Evolutionary conservation across 2,113 vertebrate genomes (phyloP), one percentile per base, ranked within the genome.

Genomic region (Spilogale gracilis): DNA sequence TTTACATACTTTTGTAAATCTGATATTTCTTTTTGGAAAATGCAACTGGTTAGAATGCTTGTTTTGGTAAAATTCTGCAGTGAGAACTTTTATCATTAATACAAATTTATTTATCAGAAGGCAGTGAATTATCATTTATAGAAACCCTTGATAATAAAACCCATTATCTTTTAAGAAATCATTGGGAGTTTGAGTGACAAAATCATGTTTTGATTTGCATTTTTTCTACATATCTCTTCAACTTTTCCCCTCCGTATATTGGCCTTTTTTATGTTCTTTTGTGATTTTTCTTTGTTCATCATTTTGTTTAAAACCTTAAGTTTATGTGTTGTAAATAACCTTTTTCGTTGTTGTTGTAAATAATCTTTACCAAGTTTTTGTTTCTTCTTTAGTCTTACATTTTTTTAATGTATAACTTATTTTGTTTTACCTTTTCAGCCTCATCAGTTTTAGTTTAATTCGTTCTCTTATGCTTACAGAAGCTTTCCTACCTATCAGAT

Each of bases 371-470:
- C 7, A 65, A 50, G 69, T 69, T 91, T 8, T 73, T 90, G 30
- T 63, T 95, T 89, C 14, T 10, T 73, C 25, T 81, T 79, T 86
- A 23, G 92, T 96, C 2, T 94, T 79, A 0, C n/a, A 1, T 48
- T 85, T 6, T 89, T 95, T 95, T 91, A 30, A 87, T 23, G 11
- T 4, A 82, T 52, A 76, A 18, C 63, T 61, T 89, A 78, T 43
- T 90, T 86, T 84, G 50, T 92, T 80, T 81, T 79, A 69, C 4
- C 27, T 95, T 25, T 3, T 88, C 25, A 86, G 0, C 27, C 43
- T 87, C 94, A 65, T n/a, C n/a, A 69, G 0, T 89, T 69, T 92
- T 97, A 83, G 71, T 88, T 94, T 96, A 85, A 52, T 84, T 93
- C n/a, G 60, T 71, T 60, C 6, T 86, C 18, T 69, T 71, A 74